These are phyloP conservation scores for Hippotragus niger DNA, from an alignment of 2,113 vertebrate genomes.

Conservation along the genomic window DNA sequence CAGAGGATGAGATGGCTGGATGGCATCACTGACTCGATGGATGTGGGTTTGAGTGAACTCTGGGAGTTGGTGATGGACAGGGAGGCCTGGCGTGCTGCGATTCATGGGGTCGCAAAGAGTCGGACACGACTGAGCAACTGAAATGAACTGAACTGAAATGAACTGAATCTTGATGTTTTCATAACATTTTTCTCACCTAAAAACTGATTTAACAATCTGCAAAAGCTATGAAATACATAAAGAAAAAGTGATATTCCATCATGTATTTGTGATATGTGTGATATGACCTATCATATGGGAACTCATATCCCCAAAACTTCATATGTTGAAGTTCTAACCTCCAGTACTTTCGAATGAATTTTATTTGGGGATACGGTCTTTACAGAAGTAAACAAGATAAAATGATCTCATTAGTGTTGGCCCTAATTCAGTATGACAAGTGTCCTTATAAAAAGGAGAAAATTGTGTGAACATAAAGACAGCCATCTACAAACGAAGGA, in stretches of 20 bases:
- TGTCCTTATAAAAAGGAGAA: not conserved
- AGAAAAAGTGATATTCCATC: not conserved
- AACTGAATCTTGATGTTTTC: not conserved
- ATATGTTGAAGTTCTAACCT: not conserved
- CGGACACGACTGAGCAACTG: fast-evolving
- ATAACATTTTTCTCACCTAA: not conserved
- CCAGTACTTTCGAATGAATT: not conserved
- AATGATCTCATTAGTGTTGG: not conserved
- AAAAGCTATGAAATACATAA: not conserved
- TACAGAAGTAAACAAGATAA: not conserved
- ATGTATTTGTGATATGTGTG: not conserved
- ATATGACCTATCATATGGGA: not conserved
- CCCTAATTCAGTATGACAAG: not conserved
- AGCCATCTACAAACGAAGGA: not conserved
- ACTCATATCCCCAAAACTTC: not conserved
- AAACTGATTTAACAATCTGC: not conserved
- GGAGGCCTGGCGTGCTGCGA: too few relatives aligned
- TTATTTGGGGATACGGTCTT: not conserved
- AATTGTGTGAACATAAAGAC: not conserved
- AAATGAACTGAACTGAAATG: too few relatives aligned
- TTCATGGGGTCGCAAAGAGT: too few relatives aligned
- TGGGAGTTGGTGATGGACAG: too few relatives aligned
- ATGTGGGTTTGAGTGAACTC: too few relatives aligned
- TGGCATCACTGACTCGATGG: fast-evolving
- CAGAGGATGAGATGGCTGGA: too few relatives aligned